Evolutionary conservation across 2,888 invertebrate genomes (phyloP), one percentile per base, ranked within the genome.

Genomic region (Tholera decimalis): DNA sequence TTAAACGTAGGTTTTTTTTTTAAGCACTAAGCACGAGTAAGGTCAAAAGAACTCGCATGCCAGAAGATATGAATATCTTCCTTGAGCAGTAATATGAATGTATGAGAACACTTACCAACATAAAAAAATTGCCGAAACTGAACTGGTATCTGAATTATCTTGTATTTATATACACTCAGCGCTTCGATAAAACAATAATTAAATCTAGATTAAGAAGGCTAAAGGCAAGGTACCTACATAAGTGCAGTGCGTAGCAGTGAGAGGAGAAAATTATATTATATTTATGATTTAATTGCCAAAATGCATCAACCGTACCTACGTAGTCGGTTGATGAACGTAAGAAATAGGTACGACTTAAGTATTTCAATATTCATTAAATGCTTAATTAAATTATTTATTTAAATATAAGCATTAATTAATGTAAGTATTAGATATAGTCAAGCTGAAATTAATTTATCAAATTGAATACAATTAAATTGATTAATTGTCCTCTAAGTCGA

Each of bases 111-210:
- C 83, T 80, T 60, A 83, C 82, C 75, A 33, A 66, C 39, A 41
- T 33, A 24, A 30, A 22, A 69, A 15, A 30, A 24, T 60, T 22
- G 24, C 44, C 55, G 46, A 65, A 65, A 67, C 64, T 78, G 78
- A 60, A 26, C n/a, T 46, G 24, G 57, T 47, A 58, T 49, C 26
- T 26, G 3, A 49, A 60, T 41, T 49, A 47, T 56, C 53, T 60
- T 65, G 51, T 63, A 77, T 84, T 78, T 84, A 84, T 84, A 84
- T 46, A 35, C 44, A 24, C 33, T 67, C 47, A 20, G 58, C 28
- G 46, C 51, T 44, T 67, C 39, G 64, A 74, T 74, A 60, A 77
- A 56, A 33, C 24, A 30, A 39, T 28, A 56, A 11, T 64, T 54
- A 37, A 60, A 47, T 55, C 53, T 65, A 65, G 46, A 68, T 49